Conservation (phyloP, 1,140 invertebrate genomes). For the Drosophila biarmipes region DNA sequence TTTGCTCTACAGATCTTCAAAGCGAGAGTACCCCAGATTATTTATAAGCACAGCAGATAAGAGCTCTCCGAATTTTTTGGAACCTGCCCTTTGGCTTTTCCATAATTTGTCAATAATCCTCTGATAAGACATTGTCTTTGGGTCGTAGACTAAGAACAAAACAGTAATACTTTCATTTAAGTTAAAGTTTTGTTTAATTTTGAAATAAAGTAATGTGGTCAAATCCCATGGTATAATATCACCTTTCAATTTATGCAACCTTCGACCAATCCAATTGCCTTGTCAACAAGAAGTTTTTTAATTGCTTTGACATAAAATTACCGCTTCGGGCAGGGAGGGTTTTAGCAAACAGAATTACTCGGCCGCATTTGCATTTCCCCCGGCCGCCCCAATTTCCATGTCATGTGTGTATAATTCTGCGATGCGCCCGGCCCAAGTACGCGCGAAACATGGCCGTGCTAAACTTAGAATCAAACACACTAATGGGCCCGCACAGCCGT, state of each 20-base stretch:
- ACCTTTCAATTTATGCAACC: not conserved
- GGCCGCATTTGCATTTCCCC: constrained; percentile 3
- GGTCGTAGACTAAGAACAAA: too few relatives aligned
- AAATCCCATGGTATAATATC: not conserved
- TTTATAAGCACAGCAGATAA: not conserved
- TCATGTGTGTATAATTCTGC: constrained; percentile 40
- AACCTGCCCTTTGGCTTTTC: not conserved
- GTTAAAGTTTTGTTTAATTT: too few relatives aligned
- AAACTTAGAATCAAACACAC: constrained; percentile 41
- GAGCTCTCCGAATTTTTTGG: not conserved
- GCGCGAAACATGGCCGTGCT: constrained; percentile 10
- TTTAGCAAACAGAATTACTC: not conserved
- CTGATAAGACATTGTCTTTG: too few relatives aligned
- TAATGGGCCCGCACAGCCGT: constrained; percentile 10
- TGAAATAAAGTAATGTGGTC: not conserved
- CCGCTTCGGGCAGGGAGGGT: not conserved
- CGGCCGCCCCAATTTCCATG: constrained; percentile 27
- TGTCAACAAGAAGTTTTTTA: constrained; percentile 3
- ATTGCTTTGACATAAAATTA: not conserved
- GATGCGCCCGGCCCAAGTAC: constrained; percentile 25
- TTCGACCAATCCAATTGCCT: not conserved
- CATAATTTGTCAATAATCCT: too few relatives aligned
- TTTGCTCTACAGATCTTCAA: not conserved
- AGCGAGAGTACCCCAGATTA: not conserved
- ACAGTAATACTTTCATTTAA: too few relatives aligned